Evolutionary conservation across 2,888 invertebrate species (phyloP), one percentile per base, ranked within the genome.

Genomic region (Thysanoteuthis rhombus): DNA sequence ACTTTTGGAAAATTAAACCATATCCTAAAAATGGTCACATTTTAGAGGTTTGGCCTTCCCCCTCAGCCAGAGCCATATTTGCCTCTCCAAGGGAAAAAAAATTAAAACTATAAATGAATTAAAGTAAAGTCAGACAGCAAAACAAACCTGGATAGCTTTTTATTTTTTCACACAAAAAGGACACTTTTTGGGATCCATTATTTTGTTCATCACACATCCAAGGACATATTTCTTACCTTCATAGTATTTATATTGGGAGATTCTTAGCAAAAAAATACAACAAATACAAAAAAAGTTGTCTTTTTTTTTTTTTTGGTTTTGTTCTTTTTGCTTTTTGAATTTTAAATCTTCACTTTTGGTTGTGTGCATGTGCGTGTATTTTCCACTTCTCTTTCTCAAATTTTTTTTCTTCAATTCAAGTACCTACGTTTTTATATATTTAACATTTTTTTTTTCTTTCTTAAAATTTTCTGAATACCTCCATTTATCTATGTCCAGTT

Each of bases 241-340:
- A 92, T 92, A 92, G 92, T 92, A 92, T 92, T 92, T 42, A 92
- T 92, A 92, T 92, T 92, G 92, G 45, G 92, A 92, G 45, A 92
- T 92, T 92, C 92, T 92, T 40, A 92, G 92, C 42, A 92, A 92
- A 90, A 45, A 92, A 22, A 92, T 40, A 92, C 40, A 45, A 92
- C 92, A 92, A 40, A 75, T 75, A 75, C 8, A 75, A 75, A 52
- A 52, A 52, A 52, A 52, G 22, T 52, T 22, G 28, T 52, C 52
- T 52, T 52, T 22, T 52, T 52, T 22, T 5, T 52, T 52, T 52
- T 52, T n/a, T n/a, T n/a, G n/a, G n/a, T n/a, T n/a, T n/a, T n/a
- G 45, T 45, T 45, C 45, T 45, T 45, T 45, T 45, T 45, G 45
- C 12, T 45, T 45, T 19, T 45, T 45, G 45, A 45, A 32, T 58